These are phyloP conservation scores for Brachypodius melanocephalos DNA, from an alignment of 2,113 vertebrate genomes.

Conservation along the genomic window DNA sequence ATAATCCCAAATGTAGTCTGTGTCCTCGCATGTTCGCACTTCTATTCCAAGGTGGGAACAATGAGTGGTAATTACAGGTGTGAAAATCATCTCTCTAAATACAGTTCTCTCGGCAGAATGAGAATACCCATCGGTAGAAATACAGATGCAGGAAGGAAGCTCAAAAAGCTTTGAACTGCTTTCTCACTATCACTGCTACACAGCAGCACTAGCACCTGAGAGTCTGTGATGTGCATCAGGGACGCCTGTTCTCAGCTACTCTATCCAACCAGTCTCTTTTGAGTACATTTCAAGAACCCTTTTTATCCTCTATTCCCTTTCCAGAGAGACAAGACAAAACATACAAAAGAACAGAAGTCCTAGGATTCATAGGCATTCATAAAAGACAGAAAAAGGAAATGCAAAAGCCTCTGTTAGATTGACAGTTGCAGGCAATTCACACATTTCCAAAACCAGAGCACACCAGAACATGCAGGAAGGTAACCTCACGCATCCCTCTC, in stretches of 20 bases:
- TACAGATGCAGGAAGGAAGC: not conserved
- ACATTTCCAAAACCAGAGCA: not conserved
- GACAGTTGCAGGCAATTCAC: not conserved
- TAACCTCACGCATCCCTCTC: not conserved
- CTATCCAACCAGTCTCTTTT: not conserved
- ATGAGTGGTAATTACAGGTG: conserved; percentile 1
- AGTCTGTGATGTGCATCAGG: not conserved
- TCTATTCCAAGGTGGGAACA: not conserved
- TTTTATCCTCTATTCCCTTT: not conserved
- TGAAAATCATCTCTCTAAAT: not conserved
- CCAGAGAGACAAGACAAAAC: not conserved
- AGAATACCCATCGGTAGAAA: not conserved
- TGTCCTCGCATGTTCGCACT: not conserved
- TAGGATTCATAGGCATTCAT: not conserved
- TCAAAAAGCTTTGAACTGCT: not conserved
- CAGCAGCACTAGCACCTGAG: not conserved
- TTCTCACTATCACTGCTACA: not conserved
- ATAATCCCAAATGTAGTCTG: not conserved
- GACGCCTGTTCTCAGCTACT: not conserved
- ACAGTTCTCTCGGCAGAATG: not conserved
- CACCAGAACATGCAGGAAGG: not conserved
- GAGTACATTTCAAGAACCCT: not conserved
- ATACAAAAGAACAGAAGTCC: not conserved
- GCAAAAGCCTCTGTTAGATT: not conserved
- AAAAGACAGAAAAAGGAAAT: not conserved